Percentiles rank a stretch among this genome's conserved stretches.
Conservation (phyloP, 2,113 vertebrate genomes). For the Lagopus muta region DNA sequence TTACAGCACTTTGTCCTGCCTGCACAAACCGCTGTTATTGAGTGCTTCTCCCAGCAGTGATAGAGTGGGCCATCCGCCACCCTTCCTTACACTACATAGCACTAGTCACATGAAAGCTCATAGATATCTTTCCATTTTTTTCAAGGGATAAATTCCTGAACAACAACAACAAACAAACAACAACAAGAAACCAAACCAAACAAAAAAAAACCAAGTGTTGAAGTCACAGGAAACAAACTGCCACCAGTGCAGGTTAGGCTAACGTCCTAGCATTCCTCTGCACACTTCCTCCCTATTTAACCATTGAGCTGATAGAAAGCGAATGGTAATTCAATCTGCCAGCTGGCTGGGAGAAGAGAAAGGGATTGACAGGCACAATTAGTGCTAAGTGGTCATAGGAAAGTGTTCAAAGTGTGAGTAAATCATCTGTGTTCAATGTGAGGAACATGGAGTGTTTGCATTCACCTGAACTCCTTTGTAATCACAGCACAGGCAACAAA, state of each 20-base stretch:
- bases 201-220: not conserved
- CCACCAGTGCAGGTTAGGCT: not conserved
- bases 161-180: not conserved
- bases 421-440: accelerated
- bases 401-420: accelerated
- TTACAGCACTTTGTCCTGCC: not conserved
- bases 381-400: not conserved
- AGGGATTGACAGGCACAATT: not conserved
- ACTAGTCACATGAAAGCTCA: not conserved
- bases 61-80: not conserved
- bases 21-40: not conserved
- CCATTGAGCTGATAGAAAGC: not conserved
- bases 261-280: accelerated
- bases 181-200: not conserved
- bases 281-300: accelerated
- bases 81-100: not conserved
- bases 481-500: not conserved
- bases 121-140: not conserved
- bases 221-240: not conserved
- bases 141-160: not conserved
- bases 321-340: not conserved
- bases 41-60: not conserved
- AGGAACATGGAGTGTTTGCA: not conserved
- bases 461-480: not conserved
- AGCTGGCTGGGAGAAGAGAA: not conserved